These are phyloP conservation scores for Gasterosteus nipponicus DNA, from an alignment of 2,113 vertebrate genomes.

Conservation along the genomic window DNA sequence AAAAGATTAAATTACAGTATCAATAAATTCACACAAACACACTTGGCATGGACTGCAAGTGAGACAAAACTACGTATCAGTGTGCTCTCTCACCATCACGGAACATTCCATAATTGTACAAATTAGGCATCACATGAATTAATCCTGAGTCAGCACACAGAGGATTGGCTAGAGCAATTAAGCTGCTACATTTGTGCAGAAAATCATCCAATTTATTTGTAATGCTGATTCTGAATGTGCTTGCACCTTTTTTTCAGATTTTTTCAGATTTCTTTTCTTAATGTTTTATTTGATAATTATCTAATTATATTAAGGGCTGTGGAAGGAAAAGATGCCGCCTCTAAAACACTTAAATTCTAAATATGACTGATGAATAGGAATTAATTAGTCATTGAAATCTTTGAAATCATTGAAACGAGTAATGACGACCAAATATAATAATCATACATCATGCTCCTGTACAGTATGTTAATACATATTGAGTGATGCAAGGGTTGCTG, in stretches of 20 bases:
- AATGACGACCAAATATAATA: constrained; percentile 31
- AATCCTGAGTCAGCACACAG: background rate
- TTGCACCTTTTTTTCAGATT: background rate
- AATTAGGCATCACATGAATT: background rate
- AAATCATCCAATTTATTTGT: background rate
- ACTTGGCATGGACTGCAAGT: background rate
- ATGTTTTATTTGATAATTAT: background rate
- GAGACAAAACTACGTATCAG: background rate
- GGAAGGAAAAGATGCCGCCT: background rate
- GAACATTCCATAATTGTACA: background rate
- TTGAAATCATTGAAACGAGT: background rate
- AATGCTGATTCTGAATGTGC: background rate
- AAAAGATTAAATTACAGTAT: background rate
- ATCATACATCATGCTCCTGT: constrained; percentile 28
- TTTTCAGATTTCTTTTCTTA: too few species aligned
- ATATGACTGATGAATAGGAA: constrained; percentile 11
- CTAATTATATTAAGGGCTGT: background rate
- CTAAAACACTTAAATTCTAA: background rate
- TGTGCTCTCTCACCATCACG: background rate
- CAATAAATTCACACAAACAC: background rate
- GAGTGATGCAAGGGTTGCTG: constrained; percentile 18
- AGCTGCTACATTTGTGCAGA: background rate
- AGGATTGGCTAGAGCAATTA: background rate
- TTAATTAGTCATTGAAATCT: constrained; percentile 22
- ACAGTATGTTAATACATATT: constrained; percentile 24